phyloP scores from a whole-genome alignment of 2,113 vertebrate genomes.

The Leptosomus discolor region DNA sequence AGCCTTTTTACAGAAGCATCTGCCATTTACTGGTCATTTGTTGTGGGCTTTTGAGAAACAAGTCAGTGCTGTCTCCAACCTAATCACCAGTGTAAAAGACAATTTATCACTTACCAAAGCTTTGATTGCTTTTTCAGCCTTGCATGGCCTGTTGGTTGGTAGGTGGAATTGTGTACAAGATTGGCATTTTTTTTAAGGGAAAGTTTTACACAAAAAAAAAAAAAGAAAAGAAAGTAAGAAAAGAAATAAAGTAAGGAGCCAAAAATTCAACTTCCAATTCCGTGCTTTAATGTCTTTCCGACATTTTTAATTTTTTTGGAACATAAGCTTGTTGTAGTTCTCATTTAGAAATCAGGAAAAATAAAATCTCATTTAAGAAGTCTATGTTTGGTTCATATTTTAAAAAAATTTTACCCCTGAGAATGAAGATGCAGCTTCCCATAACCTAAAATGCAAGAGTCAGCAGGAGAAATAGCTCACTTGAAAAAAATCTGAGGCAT shows the following conservation, averaged over 20 bases:
- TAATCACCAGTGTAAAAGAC: constrained; percentile 30
- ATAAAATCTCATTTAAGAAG: not conserved
- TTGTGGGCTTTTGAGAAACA: constrained; percentile 4
- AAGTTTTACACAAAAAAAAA: not conserved
- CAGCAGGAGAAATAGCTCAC: constrained; percentile 39
- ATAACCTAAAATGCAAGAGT: constrained; percentile 4
- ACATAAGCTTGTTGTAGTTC: not conserved
- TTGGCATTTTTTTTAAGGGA: not conserved
- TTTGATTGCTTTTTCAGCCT: constrained; percentile 31
- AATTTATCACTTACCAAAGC: constrained; percentile 29
- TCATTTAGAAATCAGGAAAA: not conserved
- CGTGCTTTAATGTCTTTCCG: not conserved
- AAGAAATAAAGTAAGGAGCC: not conserved
- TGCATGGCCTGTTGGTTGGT: not conserved
- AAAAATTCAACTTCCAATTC: not conserved
- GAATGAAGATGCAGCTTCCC: constrained; percentile 11
- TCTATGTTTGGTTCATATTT: not conserved
- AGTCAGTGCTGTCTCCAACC: not conserved
- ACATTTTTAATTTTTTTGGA: not conserved
- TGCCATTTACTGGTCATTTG: not conserved
- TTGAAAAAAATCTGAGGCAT: not conserved
- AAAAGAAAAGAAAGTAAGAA: not conserved
- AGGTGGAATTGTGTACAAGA: not conserved
- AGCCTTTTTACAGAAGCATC: not conserved
- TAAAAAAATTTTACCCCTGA: not conserved